phyloP scores from a whole-genome alignment of 1,140 invertebrate genomes.

The Drosophila seguyi region DNA sequence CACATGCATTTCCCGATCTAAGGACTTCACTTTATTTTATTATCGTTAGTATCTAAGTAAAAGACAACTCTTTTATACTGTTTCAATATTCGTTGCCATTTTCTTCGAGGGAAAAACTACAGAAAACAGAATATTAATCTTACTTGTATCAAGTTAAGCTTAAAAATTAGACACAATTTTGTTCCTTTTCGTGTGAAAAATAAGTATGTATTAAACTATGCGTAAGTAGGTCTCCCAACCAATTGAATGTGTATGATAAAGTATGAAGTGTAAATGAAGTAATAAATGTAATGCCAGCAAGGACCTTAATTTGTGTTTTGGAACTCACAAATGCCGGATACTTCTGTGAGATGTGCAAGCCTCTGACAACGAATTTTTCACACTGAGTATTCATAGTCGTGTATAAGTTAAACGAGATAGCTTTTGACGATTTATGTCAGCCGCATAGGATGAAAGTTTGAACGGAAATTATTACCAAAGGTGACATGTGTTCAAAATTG shows the following conservation, averaged over 20 bases:
- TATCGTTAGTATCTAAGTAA: slow-evolving; percentile 38
- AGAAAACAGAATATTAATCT: slow-evolving; percentile 32
- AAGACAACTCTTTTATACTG: slow-evolving; percentile 67
- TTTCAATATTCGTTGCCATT: slow-evolving; percentile 63
- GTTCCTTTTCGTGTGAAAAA: slow-evolving; percentile 50
- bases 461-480: neutral
- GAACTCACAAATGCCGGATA: slow-evolving; percentile 7
- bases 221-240: slow-evolving; percentile 69
- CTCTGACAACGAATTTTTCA: neutral
- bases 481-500: neutral
- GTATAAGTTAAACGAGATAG: neutral
- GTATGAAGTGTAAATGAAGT: slow-evolving; percentile 65
- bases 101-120: slow-evolving; percentile 50
- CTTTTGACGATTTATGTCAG: neutral
- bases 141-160: slow-evolving; percentile 78
- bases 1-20: slow-evolving; percentile 47
- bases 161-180: slow-evolving; percentile 35
- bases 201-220: slow-evolving; percentile 48
- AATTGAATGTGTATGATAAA: slow-evolving; percentile 67
- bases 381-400: slow-evolving; percentile 31
- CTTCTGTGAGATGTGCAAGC: slow-evolving; percentile 5
- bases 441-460: neutral
- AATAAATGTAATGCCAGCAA: slow-evolving; percentile 66
- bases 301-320: slow-evolving; percentile 3
- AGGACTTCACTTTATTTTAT: slow-evolving; percentile 67